phyloP scores from a whole-genome alignment of 2,113 vertebrate genomes.

The Psilopsiagon aurifrons region DNA sequence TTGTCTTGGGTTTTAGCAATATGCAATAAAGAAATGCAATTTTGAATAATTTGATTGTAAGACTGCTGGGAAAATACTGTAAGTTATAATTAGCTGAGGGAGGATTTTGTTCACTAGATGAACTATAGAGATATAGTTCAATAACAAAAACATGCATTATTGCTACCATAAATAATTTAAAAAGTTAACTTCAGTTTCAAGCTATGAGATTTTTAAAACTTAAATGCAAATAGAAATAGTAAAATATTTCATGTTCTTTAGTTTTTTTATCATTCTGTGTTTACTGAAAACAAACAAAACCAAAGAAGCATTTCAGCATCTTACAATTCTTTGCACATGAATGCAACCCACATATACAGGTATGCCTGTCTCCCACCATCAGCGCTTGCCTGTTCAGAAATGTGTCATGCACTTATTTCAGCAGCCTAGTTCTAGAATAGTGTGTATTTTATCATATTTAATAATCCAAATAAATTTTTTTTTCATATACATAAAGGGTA shows the following conservation, averaged over 20 bases:
- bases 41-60: slow-evolving; percentile 89
- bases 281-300: neutral
- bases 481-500: slow-evolving; percentile 79
- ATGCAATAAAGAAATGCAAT: slow-evolving; percentile 88
- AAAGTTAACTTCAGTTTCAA: slow-evolving; percentile 76
- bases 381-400: neutral
- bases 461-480: slow-evolving; percentile 77
- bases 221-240: slow-evolving; percentile 70
- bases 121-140: slow-evolving; percentile 73
- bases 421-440: slow-evolving; percentile 45
- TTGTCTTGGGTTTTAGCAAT: slow-evolving; percentile 88
- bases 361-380: neutral
- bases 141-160: slow-evolving; percentile 78
- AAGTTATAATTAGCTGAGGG: slow-evolving; percentile 82
- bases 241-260: slow-evolving; percentile 56
- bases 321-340: neutral
- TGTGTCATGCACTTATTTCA: neutral
- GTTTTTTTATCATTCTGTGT: neutral
- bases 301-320: neutral
- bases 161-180: slow-evolving; percentile 80
- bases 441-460: slow-evolving; percentile 56
- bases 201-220: slow-evolving; percentile 69
- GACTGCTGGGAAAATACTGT: slow-evolving; percentile 83
- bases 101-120: slow-evolving; percentile 75
- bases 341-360: neutral